Evolutionary conservation across 2,888 invertebrate species (phyloP).

Genomic region (Ligdia adustata): DNA sequence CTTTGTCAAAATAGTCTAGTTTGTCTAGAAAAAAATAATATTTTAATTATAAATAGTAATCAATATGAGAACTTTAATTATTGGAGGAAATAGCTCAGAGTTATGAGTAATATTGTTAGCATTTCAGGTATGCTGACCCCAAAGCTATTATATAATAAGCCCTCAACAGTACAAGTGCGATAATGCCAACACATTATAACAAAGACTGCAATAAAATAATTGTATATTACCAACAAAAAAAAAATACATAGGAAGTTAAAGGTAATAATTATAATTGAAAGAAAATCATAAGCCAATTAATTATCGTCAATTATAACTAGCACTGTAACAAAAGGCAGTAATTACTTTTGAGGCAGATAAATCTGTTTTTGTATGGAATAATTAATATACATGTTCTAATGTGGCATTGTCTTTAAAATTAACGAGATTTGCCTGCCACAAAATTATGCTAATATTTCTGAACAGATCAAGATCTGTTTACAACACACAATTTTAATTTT

Average conservation of each 20-base stretch:
- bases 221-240: too few species aligned
- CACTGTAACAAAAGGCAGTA: not conserved
- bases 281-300: not conserved
- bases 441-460: conserved; percentile 12
- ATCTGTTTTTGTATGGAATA: not conserved
- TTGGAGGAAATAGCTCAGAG: too few species aligned
- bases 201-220: too few species aligned
- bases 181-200: too few species aligned
- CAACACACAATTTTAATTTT: too few species aligned
- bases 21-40: conserved; percentile 54
- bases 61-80: too few species aligned
- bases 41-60: too few species aligned
- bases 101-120: too few species aligned
- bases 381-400: not conserved
- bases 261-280: conserved; percentile 32
- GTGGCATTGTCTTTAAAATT: conserved; percentile 14
- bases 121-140: too few species aligned
- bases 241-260: too few species aligned
- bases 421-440: conserved; percentile 5
- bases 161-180: too few species aligned
- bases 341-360: not conserved
- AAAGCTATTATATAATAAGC: too few species aligned
- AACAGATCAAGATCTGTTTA: not conserved
- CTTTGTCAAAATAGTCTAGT: conserved; percentile 68
- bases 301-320: not conserved